Percentiles rank a stretch among this genome's conserved stretches.
These are phyloP conservation scores for Rutpela maculata DNA, from an alignment of 2,888 invertebrate genomes.

Conservation along the genomic window DNA sequence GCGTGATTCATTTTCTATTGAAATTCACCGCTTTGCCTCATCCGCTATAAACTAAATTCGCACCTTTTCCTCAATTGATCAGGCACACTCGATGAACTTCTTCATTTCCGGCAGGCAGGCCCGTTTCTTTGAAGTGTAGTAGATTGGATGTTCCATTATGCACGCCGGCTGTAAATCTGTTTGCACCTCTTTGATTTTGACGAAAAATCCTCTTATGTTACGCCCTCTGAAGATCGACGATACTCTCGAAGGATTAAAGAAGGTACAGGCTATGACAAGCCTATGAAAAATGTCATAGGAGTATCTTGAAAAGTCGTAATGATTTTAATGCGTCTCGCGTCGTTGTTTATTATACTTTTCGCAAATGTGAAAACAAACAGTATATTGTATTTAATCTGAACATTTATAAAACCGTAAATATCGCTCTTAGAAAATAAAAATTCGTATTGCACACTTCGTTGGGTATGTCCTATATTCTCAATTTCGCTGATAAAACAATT, in stretches of 20 bases:
- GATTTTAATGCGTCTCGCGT: background rate
- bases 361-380: too few relatives aligned
- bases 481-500: too few relatives aligned
- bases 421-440: too few relatives aligned
- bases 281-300: background rate
- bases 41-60: constrained; percentile 46
- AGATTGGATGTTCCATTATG: constrained; percentile 51
- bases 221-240: background rate
- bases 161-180: constrained; percentile 52
- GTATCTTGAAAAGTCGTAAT: background rate
- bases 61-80: constrained; percentile 51
- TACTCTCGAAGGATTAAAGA: background rate
- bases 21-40: constrained; percentile 34
- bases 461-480: too few relatives aligned
- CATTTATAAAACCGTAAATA: too few relatives aligned
- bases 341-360: too few relatives aligned
- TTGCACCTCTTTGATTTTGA: constrained; percentile 51
- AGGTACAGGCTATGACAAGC: background rate
- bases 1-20: constrained; percentile 37
- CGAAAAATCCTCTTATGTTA: constrained; percentile 12
- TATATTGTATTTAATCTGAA: too few relatives aligned
- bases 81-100: constrained; percentile 48
- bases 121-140: constrained; percentile 47
- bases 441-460: too few relatives aligned
- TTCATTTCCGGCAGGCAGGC: constrained; percentile 51